Evolutionary conservation across 35 echinoderm and acorn worm genomes (phyloP).

Genomic region (Apostichopus parvimensis): DNA sequence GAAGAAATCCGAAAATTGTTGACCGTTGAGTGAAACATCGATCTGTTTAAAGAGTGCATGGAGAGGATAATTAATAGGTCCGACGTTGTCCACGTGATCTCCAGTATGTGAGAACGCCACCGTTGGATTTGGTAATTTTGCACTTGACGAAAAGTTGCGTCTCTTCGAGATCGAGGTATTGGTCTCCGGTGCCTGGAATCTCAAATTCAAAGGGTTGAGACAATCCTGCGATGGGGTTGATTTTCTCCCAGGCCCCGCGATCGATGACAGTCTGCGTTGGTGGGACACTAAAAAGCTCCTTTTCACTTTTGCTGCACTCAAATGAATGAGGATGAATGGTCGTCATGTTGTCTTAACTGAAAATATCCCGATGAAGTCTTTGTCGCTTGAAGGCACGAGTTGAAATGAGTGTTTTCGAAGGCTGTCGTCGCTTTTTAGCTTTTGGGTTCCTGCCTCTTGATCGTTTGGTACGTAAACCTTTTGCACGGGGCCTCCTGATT

Average conservation of each 20-base stretch:
- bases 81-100: not conserved
- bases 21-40: not conserved
- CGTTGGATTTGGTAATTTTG: slow-evolving; percentile 46
- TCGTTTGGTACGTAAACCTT: not conserved
- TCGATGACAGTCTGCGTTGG: slow-evolving; percentile 42
- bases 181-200: slow-evolving; percentile 40
- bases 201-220: slow-evolving; percentile 48
- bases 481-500: not conserved
- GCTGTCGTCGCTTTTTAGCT: not conserved
- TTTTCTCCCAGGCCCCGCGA: slow-evolving; percentile 10
- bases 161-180: slow-evolving; percentile 58
- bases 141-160: slow-evolving; percentile 47
- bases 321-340: slow-evolving; percentile 56
- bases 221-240: slow-evolving; percentile 38
- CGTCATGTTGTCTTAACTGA: slow-evolving; percentile 32
- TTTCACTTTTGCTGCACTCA: slow-evolving; percentile 63
- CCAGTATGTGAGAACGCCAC: not conserved
- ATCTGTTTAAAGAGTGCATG: not conserved
- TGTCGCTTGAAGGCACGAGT: not conserved
- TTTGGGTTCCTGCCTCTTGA: not conserved
- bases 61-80: not conserved
- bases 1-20: not conserved
- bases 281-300: slow-evolving; percentile 63
- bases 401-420: not conserved
- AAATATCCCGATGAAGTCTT: slow-evolving; percentile 43